These are phyloP conservation scores for Sorex araneus DNA, from an alignment of 2,113 vertebrate genomes.

Conservation along the genomic window DNA sequence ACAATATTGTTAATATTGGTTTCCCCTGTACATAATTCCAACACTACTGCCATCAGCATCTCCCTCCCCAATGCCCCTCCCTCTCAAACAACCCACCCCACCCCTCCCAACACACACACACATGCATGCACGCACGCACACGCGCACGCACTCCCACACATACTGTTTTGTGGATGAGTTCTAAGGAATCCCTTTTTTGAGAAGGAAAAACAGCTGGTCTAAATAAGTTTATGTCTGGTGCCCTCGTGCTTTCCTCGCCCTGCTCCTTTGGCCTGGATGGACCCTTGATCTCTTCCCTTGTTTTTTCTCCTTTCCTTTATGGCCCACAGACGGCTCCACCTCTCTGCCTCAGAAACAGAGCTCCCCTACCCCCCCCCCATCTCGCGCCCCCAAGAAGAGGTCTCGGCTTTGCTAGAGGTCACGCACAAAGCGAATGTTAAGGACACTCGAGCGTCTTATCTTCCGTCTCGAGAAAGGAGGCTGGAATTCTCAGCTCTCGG, in stretches of 20 bases:
- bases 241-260: neutral
- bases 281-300: neutral
- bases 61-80: too few relatives aligned
- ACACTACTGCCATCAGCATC: too few relatives aligned
- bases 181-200: neutral
- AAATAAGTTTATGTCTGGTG: neutral
- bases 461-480: conserved; percentile 40
- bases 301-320: neutral
- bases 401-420: neutral
- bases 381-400: neutral
- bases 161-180: neutral
- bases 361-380: too few relatives aligned
- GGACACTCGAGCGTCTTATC: neutral
- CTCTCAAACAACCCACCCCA: too few relatives aligned
- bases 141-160: too few relatives aligned
- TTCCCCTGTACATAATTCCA: too few relatives aligned
- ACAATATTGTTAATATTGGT: too few relatives aligned
- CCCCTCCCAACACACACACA: too few relatives aligned
- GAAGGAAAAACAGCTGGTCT: neutral
- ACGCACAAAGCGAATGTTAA: neutral
- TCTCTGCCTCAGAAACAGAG: neutral
- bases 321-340: neutral
- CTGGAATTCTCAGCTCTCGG: neutral
- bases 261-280: too few relatives aligned
- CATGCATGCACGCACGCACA: too few relatives aligned